These are phyloP conservation scores for Aspidiotus destructor DNA, from an alignment of 2,888 invertebrate species.

Conservation along the genomic window DNA sequence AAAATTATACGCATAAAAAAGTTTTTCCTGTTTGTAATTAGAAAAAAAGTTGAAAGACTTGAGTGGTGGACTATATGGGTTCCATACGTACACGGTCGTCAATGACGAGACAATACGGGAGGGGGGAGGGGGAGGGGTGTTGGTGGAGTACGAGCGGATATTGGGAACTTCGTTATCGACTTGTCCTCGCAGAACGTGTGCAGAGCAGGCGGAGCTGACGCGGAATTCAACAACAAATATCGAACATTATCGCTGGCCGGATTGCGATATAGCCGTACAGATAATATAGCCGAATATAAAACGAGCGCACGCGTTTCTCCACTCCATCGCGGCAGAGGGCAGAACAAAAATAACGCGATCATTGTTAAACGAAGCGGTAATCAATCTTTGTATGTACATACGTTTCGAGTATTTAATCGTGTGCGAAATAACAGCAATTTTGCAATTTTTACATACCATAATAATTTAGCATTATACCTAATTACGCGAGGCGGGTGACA, in stretches of 20 bases:
- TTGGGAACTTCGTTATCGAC: conserved; percentile 2
- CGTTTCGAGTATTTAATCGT: conserved; percentile 2
- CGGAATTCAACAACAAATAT: not conserved
- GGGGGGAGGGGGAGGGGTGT: too few species aligned
- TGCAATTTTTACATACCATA: not conserved
- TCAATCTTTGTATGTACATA: not conserved
- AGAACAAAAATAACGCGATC: not conserved
- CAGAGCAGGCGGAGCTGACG: not conserved
- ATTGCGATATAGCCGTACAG: not conserved
- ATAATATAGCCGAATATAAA: not conserved
- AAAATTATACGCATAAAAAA: too few species aligned
- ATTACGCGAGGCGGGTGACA: too few species aligned
- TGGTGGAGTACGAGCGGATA: not conserved
- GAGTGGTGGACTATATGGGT: too few species aligned
- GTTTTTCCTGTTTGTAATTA: too few species aligned
- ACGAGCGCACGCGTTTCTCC: not conserved
- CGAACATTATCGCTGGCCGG: not conserved
- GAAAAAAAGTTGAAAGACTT: too few species aligned
- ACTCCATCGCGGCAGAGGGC: not conserved
- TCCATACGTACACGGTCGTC: too few species aligned
- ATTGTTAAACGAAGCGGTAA: not conserved
- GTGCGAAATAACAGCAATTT: not conserved
- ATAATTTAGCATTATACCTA: not conserved
- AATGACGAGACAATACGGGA: too few species aligned
- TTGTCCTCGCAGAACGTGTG: not conserved